These are phyloP conservation scores for Brienomyrus longianalis DNA, from an alignment of 2,113 vertebrate genomes.

Conservation along the genomic window DNA sequence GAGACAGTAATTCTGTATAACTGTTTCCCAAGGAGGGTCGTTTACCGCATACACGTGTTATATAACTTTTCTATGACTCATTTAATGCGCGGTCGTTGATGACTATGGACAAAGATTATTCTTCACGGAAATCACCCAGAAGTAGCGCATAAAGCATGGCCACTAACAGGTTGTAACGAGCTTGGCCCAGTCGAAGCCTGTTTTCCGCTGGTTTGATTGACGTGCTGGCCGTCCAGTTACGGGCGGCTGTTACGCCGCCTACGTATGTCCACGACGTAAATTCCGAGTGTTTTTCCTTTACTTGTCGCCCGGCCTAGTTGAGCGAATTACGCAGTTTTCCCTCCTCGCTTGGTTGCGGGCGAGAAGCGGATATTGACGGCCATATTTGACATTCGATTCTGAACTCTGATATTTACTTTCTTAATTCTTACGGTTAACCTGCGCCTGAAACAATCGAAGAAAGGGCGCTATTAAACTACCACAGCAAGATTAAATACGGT, in stretches of 20 bases:
- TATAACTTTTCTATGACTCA: conserved; percentile 8
- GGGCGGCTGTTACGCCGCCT: background rate
- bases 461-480: background rate
- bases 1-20: background rate
- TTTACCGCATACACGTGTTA: background rate
- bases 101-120: background rate
- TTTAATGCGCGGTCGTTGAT: background rate
- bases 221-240: background rate
- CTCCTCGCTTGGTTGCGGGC: conserved; percentile 42
- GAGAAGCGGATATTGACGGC: conserved; percentile 5
- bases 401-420: background rate
- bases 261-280: background rate
- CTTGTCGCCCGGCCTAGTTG: background rate
- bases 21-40: background rate
- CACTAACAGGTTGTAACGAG: background rate
- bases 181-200: background rate
- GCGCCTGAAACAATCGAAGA: background rate
- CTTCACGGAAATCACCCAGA: too few species aligned
- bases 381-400: background rate
- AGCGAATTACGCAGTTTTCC: conserved; percentile 38
- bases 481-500: background rate
- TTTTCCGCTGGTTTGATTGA: background rate
- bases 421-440: background rate
- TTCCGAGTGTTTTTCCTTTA: background rate
- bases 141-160: background rate